Base-by-base conservation (phyloP, 2,113 vertebrate species). In the Podarcis cretensis region DNA sequence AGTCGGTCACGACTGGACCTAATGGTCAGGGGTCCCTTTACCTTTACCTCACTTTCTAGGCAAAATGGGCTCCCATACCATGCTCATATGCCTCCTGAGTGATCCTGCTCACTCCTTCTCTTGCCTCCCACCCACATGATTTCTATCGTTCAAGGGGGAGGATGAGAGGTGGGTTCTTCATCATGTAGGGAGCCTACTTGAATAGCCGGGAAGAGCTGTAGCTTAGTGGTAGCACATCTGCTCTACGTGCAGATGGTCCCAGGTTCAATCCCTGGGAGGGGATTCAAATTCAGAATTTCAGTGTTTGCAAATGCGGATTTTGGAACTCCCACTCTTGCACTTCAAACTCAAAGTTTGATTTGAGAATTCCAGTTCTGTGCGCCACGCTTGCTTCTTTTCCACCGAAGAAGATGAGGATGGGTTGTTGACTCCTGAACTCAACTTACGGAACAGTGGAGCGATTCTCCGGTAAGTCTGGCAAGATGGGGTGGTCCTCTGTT, bases 401-500 rank as follows among this genome's bases (percentile, higher is more conserved):
- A 25, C 25, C 32, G 13, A 37, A 89, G 57, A 21, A 69, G 18
- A 65, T 57, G 6, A 27, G 8, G 0, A 4, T 21, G 23, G 8
- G 23, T 0, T 75, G 66, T 13, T 63, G 21, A 84, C 71, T n/a
- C 66, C 85, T 14, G 14, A 83, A 37, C 78, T 77, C 0, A n/a
- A 97, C 99, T 99, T 96, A 99, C 99, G 80, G 96, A 40, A 97
- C 84, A 12, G 95, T 98, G 81, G 98, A 98, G 84, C 96, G 98
- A 92, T 98, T 98, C 90, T 96, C 95, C 0, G 98, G 98, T 80
- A 98, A 96, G 92, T 99, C 98, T 2, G 98, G 97, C 81, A 99
- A 96, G 66, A 98, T 65, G 1, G 98, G 98, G 1, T 98, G 98
- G 20, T 98, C 98, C 0, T 98, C 96, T 0, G 97, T 92, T 90